Conservation (phyloP, 2,888 invertebrate genomes). For the Xylota sylvarum region DNA sequence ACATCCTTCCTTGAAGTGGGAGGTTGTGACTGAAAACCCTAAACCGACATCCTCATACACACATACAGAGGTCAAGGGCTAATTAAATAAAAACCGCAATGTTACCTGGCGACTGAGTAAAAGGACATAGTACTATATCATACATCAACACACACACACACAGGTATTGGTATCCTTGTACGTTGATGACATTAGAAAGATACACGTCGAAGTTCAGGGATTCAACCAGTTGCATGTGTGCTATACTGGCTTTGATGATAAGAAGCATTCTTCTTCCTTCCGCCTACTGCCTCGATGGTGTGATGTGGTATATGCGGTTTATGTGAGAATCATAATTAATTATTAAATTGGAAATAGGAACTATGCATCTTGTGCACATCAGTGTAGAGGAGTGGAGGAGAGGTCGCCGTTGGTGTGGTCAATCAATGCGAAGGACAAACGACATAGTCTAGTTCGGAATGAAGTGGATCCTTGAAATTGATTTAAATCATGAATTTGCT, state of each 20-base stretch:
- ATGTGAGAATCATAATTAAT: constrained; percentile 38
- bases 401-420: constrained; percentile 8
- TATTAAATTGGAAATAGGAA: constrained; percentile 31
- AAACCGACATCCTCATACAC: constrained; percentile 28
- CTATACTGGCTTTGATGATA: constrained; percentile 16
- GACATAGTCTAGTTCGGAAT: constrained; percentile 10
- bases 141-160: neutral
- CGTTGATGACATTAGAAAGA: constrained; percentile 52
- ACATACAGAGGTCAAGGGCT: constrained; percentile 58
- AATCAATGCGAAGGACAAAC: constrained; percentile 49
- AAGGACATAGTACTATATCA: constrained; percentile 1
- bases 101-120: constrained; percentile 39
- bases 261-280: constrained; percentile 14
- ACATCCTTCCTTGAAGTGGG: constrained; percentile 34
- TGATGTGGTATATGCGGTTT: neutral
- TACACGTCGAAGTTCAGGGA: constrained; percentile 69
- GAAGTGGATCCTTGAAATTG: constrained; percentile 50
- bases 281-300: neutral
- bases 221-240: constrained; percentile 60
- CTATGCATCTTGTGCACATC: constrained; percentile 18
- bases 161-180: constrained; percentile 13
- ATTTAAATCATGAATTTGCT: constrained; percentile 42
- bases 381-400: neutral
- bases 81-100: constrained; percentile 69
- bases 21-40: constrained; percentile 11